Evolutionary conservation across 1,140 invertebrate genomes (phyloP).

Genomic region (Heliconius eleuchia): DNA sequence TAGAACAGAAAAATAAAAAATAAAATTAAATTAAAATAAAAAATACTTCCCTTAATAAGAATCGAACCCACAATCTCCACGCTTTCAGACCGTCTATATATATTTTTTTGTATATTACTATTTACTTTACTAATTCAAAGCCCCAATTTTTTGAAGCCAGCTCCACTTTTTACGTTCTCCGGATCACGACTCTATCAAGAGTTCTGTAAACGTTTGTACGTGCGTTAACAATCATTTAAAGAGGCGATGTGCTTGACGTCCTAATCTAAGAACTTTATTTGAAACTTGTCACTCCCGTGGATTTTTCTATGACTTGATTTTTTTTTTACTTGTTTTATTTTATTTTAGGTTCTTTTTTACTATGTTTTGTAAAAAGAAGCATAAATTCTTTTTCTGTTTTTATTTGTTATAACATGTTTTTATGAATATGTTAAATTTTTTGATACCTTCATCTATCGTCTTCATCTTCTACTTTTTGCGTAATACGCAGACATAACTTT

Average conservation of each 20-base stretch:
- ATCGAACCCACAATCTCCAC: too few species aligned
- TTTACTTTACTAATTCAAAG: background rate
- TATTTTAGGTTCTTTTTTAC: background rate
- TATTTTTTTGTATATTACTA: background rate
- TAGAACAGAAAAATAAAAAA: too few species aligned
- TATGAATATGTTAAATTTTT: too few species aligned
- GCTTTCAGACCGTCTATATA: too few species aligned
- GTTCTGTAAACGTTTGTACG: conserved; percentile 10
- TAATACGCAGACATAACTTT: too few species aligned
- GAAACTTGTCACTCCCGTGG: conserved; percentile 5
- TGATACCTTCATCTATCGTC: too few species aligned
- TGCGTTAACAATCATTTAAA: conserved; percentile 8
- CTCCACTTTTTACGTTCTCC: background rate
- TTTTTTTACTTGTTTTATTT: background rate
- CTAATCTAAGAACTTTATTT: conserved; percentile 6
- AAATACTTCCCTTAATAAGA: too few species aligned
- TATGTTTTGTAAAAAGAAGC: background rate
- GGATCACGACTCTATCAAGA: conserved; percentile 4
- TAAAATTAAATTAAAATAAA: too few species aligned
- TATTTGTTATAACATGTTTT: too few species aligned
- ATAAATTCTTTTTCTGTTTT: too few species aligned
- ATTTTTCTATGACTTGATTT: background rate
- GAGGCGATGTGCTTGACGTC: conserved; percentile 11
- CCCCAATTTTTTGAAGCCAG: background rate
- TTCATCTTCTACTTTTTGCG: too few species aligned